Evolutionary conservation across 2,797 vertebrate genomes (phyloP).

Genomic region (Pseudochaenichthys georgianus): DNA sequence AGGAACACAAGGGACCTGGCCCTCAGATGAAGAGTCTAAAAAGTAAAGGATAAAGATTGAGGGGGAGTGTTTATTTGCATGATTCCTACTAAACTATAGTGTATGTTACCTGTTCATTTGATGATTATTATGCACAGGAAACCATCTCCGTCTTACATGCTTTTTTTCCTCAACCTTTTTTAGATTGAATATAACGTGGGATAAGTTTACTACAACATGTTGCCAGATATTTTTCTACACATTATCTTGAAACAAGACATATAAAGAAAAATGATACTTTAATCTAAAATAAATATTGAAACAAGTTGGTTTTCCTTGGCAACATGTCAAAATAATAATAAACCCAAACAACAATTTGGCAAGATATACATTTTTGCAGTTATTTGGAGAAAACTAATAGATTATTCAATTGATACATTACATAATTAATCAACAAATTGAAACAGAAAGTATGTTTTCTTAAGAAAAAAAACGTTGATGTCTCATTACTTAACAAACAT

Average conservation of each 20-base stretch:
- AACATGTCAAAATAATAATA: not conserved
- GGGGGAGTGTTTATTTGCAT: slow-evolving; percentile 5
- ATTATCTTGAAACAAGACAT: not conserved
- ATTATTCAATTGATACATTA: too few relatives aligned
- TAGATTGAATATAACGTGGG: not conserved
- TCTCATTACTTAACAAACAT: not conserved
- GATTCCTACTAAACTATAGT: slow-evolving; percentile 19
- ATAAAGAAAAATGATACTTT: not conserved
- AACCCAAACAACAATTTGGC: too few relatives aligned
- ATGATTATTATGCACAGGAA: not conserved
- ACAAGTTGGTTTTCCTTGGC: slow-evolving; percentile 2
- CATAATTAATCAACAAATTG: not conserved
- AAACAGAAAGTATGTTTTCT: not conserved
- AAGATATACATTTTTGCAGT: too few relatives aligned
- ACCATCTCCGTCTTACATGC: too few relatives aligned
- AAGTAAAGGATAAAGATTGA: slow-evolving; percentile 18
- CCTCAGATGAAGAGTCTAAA: slow-evolving; percentile 34
- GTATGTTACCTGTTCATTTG: slow-evolving; percentile 20
- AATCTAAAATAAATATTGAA: not conserved
- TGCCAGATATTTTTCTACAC: not conserved
- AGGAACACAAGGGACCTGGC: slow-evolving; percentile 39
- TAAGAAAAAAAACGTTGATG: not conserved
- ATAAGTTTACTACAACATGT: not conserved
- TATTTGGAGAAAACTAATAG: too few relatives aligned
- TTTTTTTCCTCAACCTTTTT: not conserved